Evolutionary conservation across 1,140 invertebrate species (phyloP).

Genomic region (Drosophila teissieri): DNA sequence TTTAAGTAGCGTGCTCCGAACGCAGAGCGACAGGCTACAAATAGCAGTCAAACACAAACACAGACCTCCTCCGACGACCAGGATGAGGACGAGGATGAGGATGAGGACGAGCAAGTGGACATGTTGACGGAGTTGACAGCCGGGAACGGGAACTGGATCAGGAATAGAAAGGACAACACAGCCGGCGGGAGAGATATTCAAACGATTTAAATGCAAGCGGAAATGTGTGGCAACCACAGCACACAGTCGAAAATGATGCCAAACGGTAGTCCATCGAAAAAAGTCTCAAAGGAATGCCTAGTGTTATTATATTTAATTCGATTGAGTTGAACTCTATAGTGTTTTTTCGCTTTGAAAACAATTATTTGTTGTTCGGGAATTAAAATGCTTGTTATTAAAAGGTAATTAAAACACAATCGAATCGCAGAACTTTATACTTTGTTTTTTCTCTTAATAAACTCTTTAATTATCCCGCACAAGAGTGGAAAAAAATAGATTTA

Average conservation of each 20-base stretch:
- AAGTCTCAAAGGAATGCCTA: background rate
- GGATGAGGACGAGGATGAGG: too few species aligned
- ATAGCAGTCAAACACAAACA: constrained; percentile 37
- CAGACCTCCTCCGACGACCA: background rate
- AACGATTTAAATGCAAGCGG: constrained; percentile 60
- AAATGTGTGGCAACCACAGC: constrained; percentile 41
- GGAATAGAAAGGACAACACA: constrained; percentile 19
- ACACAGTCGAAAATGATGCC: constrained; percentile 3
- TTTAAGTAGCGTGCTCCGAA: constrained; percentile 66
- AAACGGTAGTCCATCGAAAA: too few species aligned
- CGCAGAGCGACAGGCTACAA: constrained; percentile 43
- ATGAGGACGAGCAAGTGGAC: constrained; percentile 19
- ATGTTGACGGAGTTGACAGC: constrained; percentile 63
- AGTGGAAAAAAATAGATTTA: too few species aligned
- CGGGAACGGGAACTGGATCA: constrained; percentile 32
- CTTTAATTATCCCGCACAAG: background rate
- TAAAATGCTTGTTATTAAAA: background rate
- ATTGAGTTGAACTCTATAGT: background rate
- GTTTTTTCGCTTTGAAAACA: background rate
- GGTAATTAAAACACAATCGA: constrained; percentile 4
- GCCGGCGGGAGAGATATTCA: constrained; percentile 33
- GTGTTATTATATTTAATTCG: background rate
- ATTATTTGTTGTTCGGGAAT: background rate
- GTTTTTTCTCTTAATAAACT: background rate
- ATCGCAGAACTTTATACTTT: background rate